Base-by-base conservation (phyloP, 2,888 invertebrate species). In the Antitype chi region DNA sequence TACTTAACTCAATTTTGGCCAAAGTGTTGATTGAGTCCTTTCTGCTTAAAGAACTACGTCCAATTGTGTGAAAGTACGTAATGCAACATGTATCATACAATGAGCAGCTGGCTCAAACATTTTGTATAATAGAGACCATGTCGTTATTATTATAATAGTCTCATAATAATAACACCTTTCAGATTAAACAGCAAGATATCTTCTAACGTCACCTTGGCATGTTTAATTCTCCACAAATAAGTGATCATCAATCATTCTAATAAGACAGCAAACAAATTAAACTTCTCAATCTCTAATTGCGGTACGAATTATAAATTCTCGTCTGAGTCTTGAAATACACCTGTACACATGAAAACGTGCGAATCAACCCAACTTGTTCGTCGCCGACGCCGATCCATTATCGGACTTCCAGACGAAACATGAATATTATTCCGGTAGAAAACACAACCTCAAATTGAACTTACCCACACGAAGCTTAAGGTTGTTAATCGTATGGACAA, bases 351-450 rank as follows among this genome's bases (percentile, higher is more conserved):
- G 92, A 90, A 92, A 90, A 91, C 91, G 92, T 84, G 91, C 91
- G 92, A 93, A 93, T 94, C 93, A 92, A 92, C 90, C 92, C 92
- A 93, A 95, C 94, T 94, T 94, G 95, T 94, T 94, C 93, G 92
- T 90, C 92, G 92, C 89, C 91, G 92, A 92, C 93, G 93, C 91
- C 95, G 95, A 96, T 96, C 96, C 95, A 96, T 96, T 96, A 96
- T 93, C 95, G 87, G 92, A 92, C 93, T 93, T 94, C 92, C 94
- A 94, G 93, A 94, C 94, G 90, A 89, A 92, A 94, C 92, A 91
- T 91, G 93, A 93, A 94, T 93, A 93, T 92, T 93, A 91, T 93
- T 93, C 91, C 88, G 84, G 75, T 72, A 52, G 23, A 67, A 79
- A 69, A 28, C 11, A 57, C 49, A 76, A 64, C 13, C 5, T 25